A percentile compares a stretch with the other conserved stretches of the same genome.
These are phyloP conservation scores for Dasyurus viverrinus DNA, from an alignment of 2,113 vertebrate species.

Conservation along the genomic window DNA sequence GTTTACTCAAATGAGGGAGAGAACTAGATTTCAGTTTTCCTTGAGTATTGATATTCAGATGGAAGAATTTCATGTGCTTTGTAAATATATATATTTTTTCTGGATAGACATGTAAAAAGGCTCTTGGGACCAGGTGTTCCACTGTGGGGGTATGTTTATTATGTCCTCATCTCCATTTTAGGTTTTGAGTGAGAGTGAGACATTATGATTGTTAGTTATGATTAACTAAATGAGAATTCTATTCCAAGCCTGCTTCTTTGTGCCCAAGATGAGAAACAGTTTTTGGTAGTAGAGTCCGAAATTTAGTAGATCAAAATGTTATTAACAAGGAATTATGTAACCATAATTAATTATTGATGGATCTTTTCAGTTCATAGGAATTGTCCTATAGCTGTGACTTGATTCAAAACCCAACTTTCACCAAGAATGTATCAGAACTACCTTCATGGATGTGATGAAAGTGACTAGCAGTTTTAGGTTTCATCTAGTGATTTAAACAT, in stretches of 20 bases:
- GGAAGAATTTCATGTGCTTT: neutral
- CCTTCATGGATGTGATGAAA: neutral
- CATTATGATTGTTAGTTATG: no score
- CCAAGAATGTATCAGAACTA: neutral
- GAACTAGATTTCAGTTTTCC: neutral
- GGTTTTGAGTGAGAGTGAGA: neutral
- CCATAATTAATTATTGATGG: neutral
- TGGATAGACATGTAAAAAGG: neutral
- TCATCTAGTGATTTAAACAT: neutral
- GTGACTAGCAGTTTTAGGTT: neutral
- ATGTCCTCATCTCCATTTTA: neutral
- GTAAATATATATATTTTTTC: neutral
- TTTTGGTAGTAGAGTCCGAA: neutral
- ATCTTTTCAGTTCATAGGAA: neutral
- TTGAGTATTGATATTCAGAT: neutral
- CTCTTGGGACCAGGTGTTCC: neutral
- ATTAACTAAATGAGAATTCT: neutral
- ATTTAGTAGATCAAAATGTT: neutral
- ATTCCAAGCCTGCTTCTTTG: neutral
- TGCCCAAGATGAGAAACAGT: neutral
- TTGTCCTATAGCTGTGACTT: neutral
- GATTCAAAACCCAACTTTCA: neutral
- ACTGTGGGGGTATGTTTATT: neutral
- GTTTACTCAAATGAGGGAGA: neutral
- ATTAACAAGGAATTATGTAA: neutral